Percentiles rank a stretch among this genome's conserved stretches.
Conservation (phyloP, 2,113 vertebrate species). For the Callionymus lyra region DNA sequence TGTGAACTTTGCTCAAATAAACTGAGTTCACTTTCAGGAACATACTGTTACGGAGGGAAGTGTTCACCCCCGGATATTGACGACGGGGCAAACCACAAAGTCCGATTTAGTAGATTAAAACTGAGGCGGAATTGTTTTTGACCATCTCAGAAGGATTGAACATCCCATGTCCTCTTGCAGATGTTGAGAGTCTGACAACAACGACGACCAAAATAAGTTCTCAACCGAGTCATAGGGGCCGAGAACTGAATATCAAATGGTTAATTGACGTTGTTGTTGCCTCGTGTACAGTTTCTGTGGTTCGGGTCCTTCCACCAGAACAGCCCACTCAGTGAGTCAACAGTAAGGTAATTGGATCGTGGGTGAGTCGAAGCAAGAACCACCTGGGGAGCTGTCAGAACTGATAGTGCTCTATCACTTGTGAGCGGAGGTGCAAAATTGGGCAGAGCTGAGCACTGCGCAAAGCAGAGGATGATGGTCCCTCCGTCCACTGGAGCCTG, state of each 20-base stretch:
- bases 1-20: constrained; percentile 87
- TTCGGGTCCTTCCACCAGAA: no score
- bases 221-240: no score
- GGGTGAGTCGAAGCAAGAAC: no score
- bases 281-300: no score
- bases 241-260: no score
- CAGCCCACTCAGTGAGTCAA: no score
- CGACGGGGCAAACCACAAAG: constrained; percentile 31
- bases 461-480: constrained; percentile 56
- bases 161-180: no score
- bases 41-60: constrained; percentile 56
- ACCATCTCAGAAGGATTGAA: constrained; percentile 28
- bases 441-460: constrained; percentile 57
- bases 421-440: constrained; percentile 64
- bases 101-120: constrained; percentile 54
- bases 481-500: constrained; percentile 53
- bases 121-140: constrained; percentile 41
- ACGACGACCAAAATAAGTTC: no score
- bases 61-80: constrained; percentile 45
- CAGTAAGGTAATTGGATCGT: no score
- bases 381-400: constrained; percentile 69
- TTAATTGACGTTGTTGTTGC: no score
- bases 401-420: constrained; percentile 71
- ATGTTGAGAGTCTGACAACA: no score
- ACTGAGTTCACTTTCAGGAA: constrained; percentile 63